phyloP scores from a whole-genome alignment of 2,888 invertebrate species.

The Orthonychiurus folsomi region DNA sequence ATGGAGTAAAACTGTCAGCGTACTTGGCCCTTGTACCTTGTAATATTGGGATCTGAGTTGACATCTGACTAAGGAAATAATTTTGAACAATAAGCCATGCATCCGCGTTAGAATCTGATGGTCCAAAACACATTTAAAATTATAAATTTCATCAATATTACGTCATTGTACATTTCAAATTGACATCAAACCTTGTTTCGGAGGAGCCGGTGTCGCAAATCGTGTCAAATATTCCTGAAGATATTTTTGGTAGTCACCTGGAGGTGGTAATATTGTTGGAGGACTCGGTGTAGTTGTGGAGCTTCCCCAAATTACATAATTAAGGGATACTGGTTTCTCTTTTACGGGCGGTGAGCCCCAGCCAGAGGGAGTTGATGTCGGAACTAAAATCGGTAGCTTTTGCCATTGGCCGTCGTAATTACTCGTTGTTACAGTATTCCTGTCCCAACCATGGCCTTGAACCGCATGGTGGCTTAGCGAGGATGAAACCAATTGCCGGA shows the following conservation, averaged over 20 bases:
- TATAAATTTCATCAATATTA: neutral
- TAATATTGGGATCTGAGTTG: neutral
- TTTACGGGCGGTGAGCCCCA: neutral
- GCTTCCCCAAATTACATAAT: constrained; percentile 7
- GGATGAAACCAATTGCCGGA: constrained; percentile 3
- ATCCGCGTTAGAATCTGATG: neutral
- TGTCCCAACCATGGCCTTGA: neutral
- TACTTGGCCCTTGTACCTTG: constrained; percentile 6
- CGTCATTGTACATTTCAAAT: neutral
- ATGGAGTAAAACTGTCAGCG: too few species aligned
- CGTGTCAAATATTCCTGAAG: constrained; percentile 4
- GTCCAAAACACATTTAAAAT: neutral
- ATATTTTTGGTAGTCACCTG: neutral
- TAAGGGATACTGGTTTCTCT: neutral
- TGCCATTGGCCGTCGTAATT: constrained; percentile 2
- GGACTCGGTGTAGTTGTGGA: neutral
- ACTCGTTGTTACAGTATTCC: neutral
- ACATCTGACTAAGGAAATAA: constrained; percentile 4
- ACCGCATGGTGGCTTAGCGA: neutral
- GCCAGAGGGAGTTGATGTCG: neutral
- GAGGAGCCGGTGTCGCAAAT: constrained; percentile 1
- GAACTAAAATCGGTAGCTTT: neutral
- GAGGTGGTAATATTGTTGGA: neutral
- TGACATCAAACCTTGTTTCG: neutral
- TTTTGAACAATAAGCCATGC: neutral